These are phyloP conservation scores for Tenthredo notha DNA, from an alignment of 2,888 invertebrate species.

Conservation along the genomic window DNA sequence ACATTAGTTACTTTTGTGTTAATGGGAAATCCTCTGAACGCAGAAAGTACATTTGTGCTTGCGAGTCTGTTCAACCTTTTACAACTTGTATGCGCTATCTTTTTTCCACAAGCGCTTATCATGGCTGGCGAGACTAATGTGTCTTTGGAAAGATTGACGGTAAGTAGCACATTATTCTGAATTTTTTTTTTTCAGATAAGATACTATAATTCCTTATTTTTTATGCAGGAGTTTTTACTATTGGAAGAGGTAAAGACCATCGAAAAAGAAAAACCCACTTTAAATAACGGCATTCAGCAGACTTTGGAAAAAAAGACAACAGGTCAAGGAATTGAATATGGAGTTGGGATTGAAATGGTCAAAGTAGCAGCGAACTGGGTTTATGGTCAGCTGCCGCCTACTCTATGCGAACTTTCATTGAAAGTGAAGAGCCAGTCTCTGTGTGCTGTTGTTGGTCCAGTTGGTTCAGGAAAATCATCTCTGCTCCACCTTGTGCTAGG, in stretches of 20 bases:
- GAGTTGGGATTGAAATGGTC: neutral
- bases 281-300: neutral
- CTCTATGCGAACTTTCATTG: constrained; percentile 79
- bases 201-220: neutral
- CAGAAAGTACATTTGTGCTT: constrained; percentile 80
- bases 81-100: constrained; percentile 82
- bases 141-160: constrained; percentile 80
- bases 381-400: constrained; percentile 70
- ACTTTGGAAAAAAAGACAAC: neutral
- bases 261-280: neutral
- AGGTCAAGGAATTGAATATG: constrained; percentile 16
- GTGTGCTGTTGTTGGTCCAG: constrained; percentile 83
- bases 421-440: constrained; percentile 77
- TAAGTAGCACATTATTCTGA: constrained; percentile 78
- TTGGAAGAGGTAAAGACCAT: constrained; percentile 67
- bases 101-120: constrained; percentile 81
- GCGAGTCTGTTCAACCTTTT: constrained; percentile 84
- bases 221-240: constrained; percentile 67
- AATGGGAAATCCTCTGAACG: constrained; percentile 70
- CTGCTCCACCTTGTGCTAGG: constrained; percentile 24
- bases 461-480: constrained; percentile 84
- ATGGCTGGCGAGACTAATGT: constrained; percentile 81
- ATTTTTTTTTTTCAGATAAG: neutral
- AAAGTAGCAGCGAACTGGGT: constrained; percentile 73
- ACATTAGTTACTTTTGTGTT: constrained; percentile 82